These are phyloP conservation scores for Notoglanidium macrostoma DNA, from an alignment of 2,797 vertebrate genomes.

Conservation along the genomic window DNA sequence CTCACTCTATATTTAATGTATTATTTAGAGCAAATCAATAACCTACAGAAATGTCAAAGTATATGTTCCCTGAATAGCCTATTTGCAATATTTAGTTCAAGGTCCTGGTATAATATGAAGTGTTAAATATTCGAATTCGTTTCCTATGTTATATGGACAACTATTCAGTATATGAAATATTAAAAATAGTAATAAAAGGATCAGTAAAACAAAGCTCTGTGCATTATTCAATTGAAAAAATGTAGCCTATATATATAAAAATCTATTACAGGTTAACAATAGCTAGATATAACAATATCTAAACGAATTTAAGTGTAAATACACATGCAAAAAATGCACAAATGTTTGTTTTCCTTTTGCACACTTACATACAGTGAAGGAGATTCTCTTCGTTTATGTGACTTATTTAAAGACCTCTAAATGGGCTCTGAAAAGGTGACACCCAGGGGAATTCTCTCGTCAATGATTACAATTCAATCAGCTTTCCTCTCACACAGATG, in stretches of 20 bases:
- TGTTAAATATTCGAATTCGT: not conserved
- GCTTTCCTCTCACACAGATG: slow-evolving; percentile 4
- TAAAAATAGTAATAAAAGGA: not conserved
- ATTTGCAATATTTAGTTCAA: not conserved
- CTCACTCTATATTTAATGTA: not conserved
- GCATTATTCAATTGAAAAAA: not conserved
- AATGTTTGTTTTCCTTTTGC: not conserved
- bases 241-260: not conserved
- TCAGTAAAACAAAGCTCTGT: not conserved
- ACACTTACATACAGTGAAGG: not conserved
- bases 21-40: not conserved
- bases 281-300: not conserved
- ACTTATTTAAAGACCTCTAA: slow-evolving; percentile 72
- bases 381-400: slow-evolving; percentile 52
- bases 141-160: not conserved
- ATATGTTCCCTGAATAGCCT: not conserved
- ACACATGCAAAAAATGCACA: not conserved
- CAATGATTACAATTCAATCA: slow-evolving; percentile 36
- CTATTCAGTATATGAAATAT: not conserved
- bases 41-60: not conserved
- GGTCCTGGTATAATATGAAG: not conserved
- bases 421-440: slow-evolving; percentile 57
- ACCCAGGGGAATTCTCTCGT: slow-evolving; percentile 60
- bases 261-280: not conserved
- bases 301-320: not conserved